Base-by-base conservation (phyloP, 2,888 invertebrate species). In the Metopia argyrocephala region DNA sequence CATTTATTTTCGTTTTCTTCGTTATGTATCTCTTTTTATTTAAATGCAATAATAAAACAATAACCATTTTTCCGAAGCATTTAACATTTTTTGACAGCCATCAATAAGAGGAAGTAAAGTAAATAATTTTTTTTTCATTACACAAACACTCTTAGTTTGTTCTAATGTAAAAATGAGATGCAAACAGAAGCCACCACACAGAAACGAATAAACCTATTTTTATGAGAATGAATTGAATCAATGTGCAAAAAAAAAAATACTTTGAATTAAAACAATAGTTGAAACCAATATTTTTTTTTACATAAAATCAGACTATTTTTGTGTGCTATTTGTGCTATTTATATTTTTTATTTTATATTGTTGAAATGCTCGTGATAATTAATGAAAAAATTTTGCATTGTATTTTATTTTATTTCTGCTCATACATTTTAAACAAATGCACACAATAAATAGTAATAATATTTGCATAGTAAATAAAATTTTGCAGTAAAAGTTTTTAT, bases 401-500 rank as follows among this genome's bases (percentile, higher is more conserved):
- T 21, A 52, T 61, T 57, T 38, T 21, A 59, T 61, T 66, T 66
- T 52, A 50, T 61, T 75, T 50, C 12, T 65, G 38, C 27, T 52
- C 50, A 62, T 74, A 66, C n/a, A n/a, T n/a, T n/a, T 66, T 59
- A 25, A 59, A 68, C 45, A 68, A 75, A 68, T 50, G 66, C 57
- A 59, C 65, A 66, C 66, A 75, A 75, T 66, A 75, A 61, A 59
- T 65, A 38, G 59, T 61, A 66, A 75, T 66, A 61, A 52, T 52
- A 75, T 75, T 75, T 75, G 66, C 59, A 75, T 61, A 66, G 50
- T 75, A 66, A 75, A 75, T 66, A 66, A 48, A 74, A 66, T 52
- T 68, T 61, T 61, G 28, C 46, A 68, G 31, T 23, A 52, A 75
- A 59, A 25, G n/a, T 65, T 48, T 50, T 45, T 21, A 23, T 21